Base-by-base conservation (phyloP, 2,113 vertebrate species). In the Grammomys dolichurus region DNA sequence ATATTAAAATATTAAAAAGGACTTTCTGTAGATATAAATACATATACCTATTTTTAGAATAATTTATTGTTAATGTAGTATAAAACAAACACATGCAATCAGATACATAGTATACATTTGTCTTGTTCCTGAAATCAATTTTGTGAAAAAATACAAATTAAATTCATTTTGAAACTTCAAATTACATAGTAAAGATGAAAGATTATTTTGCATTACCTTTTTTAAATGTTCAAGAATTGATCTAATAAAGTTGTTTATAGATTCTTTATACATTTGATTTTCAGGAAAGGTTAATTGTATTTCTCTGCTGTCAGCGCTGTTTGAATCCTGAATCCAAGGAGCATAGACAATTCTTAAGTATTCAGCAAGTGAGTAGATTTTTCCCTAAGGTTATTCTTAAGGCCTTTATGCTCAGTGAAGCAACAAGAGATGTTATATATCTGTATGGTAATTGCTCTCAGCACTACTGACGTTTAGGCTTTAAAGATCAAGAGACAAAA, bases 271-370 rank as follows among this genome's bases (percentile, higher is more conserved):
- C 93, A 97, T 98, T 98, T 98, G 97, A 98, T 98, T 98, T 97
- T 89, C 95, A 98, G 95, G 89, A 97, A 98, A 98, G 92, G 96
- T 98, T 98, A 98, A 98, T 98, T 97, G 96, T 91, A 93, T 87
- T 96, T 94, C 88, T 98, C 94, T 96, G 87, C 81, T 97, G 96
- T 90, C 92, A 96, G 70, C 93, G 73, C 91, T 14, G 28, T 70
- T 89, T 94, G 77, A 3, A n/a, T 78, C 77, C 51, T 89, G 73
- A 93, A 98, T 92, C 58, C 76, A 93, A 82, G 86, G 84, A 97
- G 70, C 87, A 96, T 96, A 96, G 98, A 97, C 87, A 94, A 97
- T 97, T 97, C 97, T 97, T 96, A 97, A 97, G 89, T 93, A 95
- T 48, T 75, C 93, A 97, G 94, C 56, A 92, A 91, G 95, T 82